These are phyloP conservation scores for Diorhabda elongata DNA, from an alignment of 1,140 invertebrate species.

Conservation along the genomic window DNA sequence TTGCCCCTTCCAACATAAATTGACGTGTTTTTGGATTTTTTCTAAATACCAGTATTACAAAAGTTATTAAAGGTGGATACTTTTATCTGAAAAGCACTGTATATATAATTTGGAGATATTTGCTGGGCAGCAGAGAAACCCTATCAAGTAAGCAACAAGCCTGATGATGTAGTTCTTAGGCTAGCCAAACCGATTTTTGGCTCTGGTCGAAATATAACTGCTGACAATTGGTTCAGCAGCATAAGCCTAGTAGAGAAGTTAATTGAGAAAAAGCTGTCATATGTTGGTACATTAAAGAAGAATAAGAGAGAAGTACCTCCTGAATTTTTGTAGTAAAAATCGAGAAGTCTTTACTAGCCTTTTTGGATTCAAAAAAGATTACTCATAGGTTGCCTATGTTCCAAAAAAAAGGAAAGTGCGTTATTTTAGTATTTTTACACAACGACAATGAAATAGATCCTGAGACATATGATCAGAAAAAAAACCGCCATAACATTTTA, in stretches of 20 bases:
- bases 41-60: too few relatives aligned
- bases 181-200: background rate
- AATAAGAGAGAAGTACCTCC: conserved; percentile 39
- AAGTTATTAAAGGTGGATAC: too few relatives aligned
- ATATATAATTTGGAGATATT: conserved; percentile 5
- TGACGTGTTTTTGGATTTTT: too few relatives aligned
- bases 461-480: too few relatives aligned
- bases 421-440: background rate
- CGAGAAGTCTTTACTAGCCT: background rate
- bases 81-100: too few relatives aligned
- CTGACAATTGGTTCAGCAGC: conserved; percentile 22
- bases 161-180: too few relatives aligned
- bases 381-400: background rate
- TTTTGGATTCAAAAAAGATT: too few relatives aligned
- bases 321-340: conserved; percentile 25
- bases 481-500: too few relatives aligned
- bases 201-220: conserved; percentile 6
- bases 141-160: too few relatives aligned
- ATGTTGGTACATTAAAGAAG: conserved; percentile 41
- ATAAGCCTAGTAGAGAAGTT: conserved; percentile 21
- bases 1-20: too few relatives aligned
- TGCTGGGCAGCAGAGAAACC: background rate
- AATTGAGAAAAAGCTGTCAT: conserved; percentile 23
- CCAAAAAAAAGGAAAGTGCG: background rate
- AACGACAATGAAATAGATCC: too few relatives aligned